These are phyloP conservation scores for Calliopsis andreniformis DNA, from an alignment of 1,140 invertebrate species.

Conservation along the genomic window DNA sequence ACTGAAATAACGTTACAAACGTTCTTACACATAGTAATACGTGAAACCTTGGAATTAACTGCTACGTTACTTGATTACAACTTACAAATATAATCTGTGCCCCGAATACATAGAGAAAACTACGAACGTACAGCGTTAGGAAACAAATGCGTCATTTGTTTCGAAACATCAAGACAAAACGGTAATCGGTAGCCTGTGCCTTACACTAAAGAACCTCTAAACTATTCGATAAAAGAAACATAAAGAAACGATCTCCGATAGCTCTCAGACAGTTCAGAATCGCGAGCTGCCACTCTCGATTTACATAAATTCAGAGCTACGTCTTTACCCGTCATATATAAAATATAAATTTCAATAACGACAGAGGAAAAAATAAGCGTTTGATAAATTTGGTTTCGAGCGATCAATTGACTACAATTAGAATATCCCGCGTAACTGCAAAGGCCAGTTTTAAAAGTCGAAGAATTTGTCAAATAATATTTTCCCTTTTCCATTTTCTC, in stretches of 20 bases:
- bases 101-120: constrained; percentile 15
- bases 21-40: constrained; percentile 15
- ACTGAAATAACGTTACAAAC: constrained; percentile 9
- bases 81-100: constrained; percentile 44
- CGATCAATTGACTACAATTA: constrained; percentile 42
- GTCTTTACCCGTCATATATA: constrained; percentile 25
- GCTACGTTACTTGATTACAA: constrained; percentile 35
- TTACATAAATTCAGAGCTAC: neutral
- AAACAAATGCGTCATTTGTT: neutral
- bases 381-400: constrained; percentile 37
- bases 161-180: neutral
- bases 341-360: constrained; percentile 38
- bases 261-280: constrained; percentile 32
- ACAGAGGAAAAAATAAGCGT: constrained; percentile 28
- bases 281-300: constrained; percentile 17
- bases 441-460: constrained; percentile 47
- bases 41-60: constrained; percentile 46
- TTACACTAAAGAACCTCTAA: neutral
- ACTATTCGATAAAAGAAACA: neutral
- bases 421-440: constrained; percentile 18
- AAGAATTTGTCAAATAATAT: constrained; percentile 47
- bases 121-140: constrained; percentile 1
- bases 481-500: neutral
- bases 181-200: neutral
- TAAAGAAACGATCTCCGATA: neutral